Evolutionary conservation across 2,113 vertebrate genomes (phyloP), one percentile per base, ranked within the genome.

Genomic region (Tachysurus vachellii): DNA sequence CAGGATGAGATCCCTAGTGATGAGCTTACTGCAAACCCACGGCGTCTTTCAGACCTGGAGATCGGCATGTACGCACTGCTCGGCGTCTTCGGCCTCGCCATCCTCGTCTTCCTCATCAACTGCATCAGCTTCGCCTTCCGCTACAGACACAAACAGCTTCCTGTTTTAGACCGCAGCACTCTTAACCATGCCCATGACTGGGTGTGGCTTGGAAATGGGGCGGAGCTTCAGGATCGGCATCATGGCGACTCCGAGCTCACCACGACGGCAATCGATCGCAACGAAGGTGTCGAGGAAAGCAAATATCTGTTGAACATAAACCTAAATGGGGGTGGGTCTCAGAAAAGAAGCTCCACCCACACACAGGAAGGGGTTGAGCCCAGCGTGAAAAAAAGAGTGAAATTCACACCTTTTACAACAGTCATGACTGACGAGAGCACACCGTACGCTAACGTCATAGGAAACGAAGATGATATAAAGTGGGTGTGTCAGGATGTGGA

Each of bases 401-500:
- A 99, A 93, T 99, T 99, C 92, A 99, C 97, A 2, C 97, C 98
- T 54, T 99, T 96, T 12, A 97, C 98, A 91, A 99, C 98, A 0
- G 97, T 99, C 86, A 93, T 99, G 83, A 97, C 97, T 0, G 97
- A 98, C 90, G 97, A 99, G 53, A 96, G 95, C 2, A 96, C 97
- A 28, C 96, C 96, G 0, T 99, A 98, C 90, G 95, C 96, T 95
- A 98, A 98, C 92, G 95, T 98, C 85, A 95, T 97, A 87, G 97
- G 98, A 89, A 96, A 94, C 79, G 97, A 99, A 81, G 97, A 99
- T 83, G 95, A 95, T 90, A 99, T 99, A 93, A 97, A 99, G 94
- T 99, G 98, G 98, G 97, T 99, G 82, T 99, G 98, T 93, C 97
- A 97, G 93, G 98, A 99, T 88, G 95, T 97, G 97, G 97, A 97